Evolutionary conservation across 2,797 vertebrate species (phyloP).

Genomic region (Calcarius lapponicus): DNA sequence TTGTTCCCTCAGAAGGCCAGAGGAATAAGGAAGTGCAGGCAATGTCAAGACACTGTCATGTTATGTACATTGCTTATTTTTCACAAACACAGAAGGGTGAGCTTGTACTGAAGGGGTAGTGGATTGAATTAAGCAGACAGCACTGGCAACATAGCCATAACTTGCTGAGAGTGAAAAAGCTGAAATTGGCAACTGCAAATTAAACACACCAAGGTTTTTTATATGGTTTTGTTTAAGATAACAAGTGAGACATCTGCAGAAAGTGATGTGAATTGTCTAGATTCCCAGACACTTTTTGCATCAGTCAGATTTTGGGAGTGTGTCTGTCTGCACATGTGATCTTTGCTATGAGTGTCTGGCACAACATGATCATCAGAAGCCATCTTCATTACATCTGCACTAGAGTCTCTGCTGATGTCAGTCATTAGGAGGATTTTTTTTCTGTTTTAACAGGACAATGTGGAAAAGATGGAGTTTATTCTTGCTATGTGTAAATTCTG

Average conservation of each 20-base stretch:
- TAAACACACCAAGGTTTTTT: constrained; percentile 68
- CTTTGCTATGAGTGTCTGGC: constrained; percentile 58
- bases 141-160: constrained; percentile 51
- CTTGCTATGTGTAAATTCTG: not conserved
- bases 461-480: not conserved
- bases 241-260: constrained; percentile 74
- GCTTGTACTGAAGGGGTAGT: constrained; percentile 23
- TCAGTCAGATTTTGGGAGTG: constrained; percentile 26
- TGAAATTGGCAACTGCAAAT: constrained; percentile 61
- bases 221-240: constrained; percentile 73
- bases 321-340: constrained; percentile 62
- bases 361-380: constrained; percentile 35
- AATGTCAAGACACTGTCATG: not conserved
- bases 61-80: not conserved
- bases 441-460: not conserved
- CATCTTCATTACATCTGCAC: not conserved
- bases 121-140: constrained; percentile 56
- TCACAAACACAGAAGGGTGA: constrained; percentile 30
- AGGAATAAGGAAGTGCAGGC: not conserved
- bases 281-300: constrained; percentile 66
- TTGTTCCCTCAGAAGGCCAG: not conserved
- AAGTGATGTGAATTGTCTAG: constrained; percentile 61
- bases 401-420: constrained; percentile 49
- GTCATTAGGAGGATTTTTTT: not conserved
- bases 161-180: constrained; percentile 69